These are phyloP conservation scores for Anisognathus igniventris DNA, from an alignment of 2,797 vertebrate species.

Conservation along the genomic window DNA sequence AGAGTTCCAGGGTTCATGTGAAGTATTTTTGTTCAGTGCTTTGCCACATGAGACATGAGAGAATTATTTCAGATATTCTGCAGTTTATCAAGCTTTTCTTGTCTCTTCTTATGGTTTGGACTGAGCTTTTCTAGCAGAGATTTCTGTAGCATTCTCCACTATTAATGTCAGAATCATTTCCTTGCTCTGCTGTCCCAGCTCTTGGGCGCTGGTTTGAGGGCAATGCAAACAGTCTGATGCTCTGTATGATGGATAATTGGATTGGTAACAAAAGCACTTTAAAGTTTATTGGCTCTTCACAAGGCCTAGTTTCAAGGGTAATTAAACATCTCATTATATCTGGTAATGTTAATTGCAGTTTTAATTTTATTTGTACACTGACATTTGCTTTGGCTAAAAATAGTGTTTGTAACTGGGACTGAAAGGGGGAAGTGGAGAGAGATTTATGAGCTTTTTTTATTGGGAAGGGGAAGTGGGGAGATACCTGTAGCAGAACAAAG, in stretches of 20 bases:
- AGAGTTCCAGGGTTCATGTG: accelerated
- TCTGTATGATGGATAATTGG: neutral
- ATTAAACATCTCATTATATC: conserved; percentile 60
- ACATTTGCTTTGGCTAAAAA: conserved; percentile 53
- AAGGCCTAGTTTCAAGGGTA: conserved; percentile 41
- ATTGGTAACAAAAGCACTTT: conserved; percentile 1
- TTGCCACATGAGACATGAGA: neutral
- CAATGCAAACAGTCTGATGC: neutral
- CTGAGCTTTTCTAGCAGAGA: neutral
- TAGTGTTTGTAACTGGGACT: neutral
- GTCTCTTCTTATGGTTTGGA: neutral
- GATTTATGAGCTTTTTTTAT: neutral
- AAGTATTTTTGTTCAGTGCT: neutral
- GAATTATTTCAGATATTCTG: neutral
- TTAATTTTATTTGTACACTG: conserved; percentile 54
- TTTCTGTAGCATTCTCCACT: neutral
- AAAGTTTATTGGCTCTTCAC: conserved; percentile 28
- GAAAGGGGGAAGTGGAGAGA: neutral
- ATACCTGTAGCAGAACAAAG: neutral
- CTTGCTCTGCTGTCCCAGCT: neutral
- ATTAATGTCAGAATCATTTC: neutral
- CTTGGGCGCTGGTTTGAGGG: accelerated
- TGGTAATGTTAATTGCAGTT: conserved; percentile 43
- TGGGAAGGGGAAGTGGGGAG: neutral
- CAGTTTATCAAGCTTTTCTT: neutral